Base-by-base conservation (phyloP, 2,113 vertebrate genomes). In the Mus spicilegus region DNA sequence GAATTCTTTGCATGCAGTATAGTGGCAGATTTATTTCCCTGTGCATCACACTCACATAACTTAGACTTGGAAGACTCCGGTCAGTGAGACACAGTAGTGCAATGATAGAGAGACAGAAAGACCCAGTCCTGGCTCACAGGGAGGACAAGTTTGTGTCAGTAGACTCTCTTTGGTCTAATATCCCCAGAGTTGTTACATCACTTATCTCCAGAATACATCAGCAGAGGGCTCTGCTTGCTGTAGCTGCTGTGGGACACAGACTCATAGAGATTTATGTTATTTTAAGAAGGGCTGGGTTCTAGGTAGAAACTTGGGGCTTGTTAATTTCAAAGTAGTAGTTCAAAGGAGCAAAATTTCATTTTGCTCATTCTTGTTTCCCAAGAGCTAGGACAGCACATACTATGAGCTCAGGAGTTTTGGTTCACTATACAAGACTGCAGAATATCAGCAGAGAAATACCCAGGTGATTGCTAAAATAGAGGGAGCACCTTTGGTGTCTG, bases 351-450 rank as follows among this genome's bases (percentile, higher is more conserved):
- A 49, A 49, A 7, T 49, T 94, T 78, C 7, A 61, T 87, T 91
- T 97, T 65, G 28, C 42, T 95, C 82, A 36, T 13, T 92, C n/a
- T 85, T 72, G 19, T 89, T 72, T 84, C 39, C 30, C 5, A 73
- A 36, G 4, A 77, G 36, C 5, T 19, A 69, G 22, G 54, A 77
- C 65, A 70, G 88, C 12, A 0, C 49, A 33, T 9, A 26, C 12
- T 30, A 5, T 26, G 61, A 19, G 26, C 14, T 30, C 76, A 56
- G 22, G 51, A 33, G 63, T 36, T 69, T 49, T 36, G 67, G 33
- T 22, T 82, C 36, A 42, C 33, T 46, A 1, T 10, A 19, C 30
- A 51, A 73, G 28, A 46, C 30, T 7, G 39, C 58, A 56, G 58
- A 82, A 42, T 80, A 39, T 17, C n/a, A 72, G 75, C 5, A 72